These are phyloP conservation scores for Zoanthus gigantus DNA, from an alignment of 92 coral and sea anemone species.

Conservation along the genomic window DNA sequence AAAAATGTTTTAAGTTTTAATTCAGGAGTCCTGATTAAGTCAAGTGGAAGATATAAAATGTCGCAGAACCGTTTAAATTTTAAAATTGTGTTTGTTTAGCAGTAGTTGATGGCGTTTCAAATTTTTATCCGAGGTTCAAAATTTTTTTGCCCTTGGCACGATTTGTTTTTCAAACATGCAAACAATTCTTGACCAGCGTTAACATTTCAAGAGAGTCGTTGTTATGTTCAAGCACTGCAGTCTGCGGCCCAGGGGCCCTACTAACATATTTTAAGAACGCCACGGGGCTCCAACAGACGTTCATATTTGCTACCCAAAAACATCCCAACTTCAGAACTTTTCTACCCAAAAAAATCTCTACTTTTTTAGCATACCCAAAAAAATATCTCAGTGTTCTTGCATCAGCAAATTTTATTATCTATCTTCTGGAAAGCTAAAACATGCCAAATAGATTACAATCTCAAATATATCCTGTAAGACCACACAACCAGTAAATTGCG, in stretches of 20 bases:
- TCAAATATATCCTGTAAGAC: neutral
- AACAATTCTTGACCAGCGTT: too few species aligned
- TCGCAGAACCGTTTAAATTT: too few species aligned
- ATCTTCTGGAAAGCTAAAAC: too few species aligned
- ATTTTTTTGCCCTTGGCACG: too few species aligned
- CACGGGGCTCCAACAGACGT: neutral
- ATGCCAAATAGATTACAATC: neutral
- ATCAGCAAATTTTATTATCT: too few species aligned
- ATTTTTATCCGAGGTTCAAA: too few species aligned
- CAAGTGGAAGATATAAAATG: too few species aligned
- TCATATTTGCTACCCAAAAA: neutral
- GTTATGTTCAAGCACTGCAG: neutral
- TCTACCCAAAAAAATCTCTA: neutral
- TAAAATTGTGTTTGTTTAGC: too few species aligned
- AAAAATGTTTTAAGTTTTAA: too few species aligned
- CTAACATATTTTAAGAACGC: neutral
- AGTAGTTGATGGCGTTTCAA: too few species aligned
- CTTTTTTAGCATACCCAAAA: constrained; percentile 1
- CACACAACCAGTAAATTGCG: neutral
- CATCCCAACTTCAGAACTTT: neutral
- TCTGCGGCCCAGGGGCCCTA: neutral
- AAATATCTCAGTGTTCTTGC: neutral
- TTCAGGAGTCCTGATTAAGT: too few species aligned
- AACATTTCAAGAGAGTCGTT: neutral
- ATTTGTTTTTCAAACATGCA: too few species aligned